Percentiles rank a stretch among this genome's conserved stretches.
These are phyloP conservation scores for Callyntrura guangdongensis DNA, from an alignment of 2,888 invertebrate species.

Conservation along the genomic window DNA sequence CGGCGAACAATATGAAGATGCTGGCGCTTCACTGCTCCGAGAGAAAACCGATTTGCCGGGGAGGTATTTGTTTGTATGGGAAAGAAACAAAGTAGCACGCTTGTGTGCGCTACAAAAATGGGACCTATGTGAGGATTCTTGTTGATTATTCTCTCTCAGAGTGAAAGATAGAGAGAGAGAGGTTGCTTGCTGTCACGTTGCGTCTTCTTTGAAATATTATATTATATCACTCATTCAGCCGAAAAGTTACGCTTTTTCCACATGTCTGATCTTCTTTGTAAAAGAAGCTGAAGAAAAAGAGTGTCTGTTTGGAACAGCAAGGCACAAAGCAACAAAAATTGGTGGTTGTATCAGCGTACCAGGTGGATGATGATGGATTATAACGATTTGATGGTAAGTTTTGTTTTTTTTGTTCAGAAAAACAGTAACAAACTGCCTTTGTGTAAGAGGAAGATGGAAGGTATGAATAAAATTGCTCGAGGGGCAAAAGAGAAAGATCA, in stretches of 20 bases:
- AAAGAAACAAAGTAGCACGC: constrained; percentile 17
- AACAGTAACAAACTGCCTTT: neutral
- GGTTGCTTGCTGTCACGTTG: constrained; percentile 23
- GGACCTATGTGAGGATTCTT: neutral
- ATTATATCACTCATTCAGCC: constrained; percentile 49
- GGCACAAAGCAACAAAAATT: neutral
- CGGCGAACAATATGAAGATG: neutral
- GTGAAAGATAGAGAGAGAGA: no score
- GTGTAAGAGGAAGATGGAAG: neutral
- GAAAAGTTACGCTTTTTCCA: constrained; percentile 45
- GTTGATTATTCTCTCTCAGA: neutral
- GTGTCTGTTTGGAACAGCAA: neutral
- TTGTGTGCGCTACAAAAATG: neutral
- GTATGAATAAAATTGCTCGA: constrained; percentile 41
- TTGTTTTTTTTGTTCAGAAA: no score
- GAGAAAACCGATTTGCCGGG: neutral
- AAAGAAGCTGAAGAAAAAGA: neutral
- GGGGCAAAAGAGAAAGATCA: constrained; percentile 62
- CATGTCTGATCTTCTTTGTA: constrained; percentile 33
- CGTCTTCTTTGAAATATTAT: constrained; percentile 4
- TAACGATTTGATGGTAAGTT: neutral
- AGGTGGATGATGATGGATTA: constrained; percentile 1
- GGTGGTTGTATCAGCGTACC: neutral
- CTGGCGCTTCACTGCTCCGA: neutral
- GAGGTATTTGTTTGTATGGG: neutral